Evolutionary conservation across 2,797 vertebrate genomes (phyloP), one percentile per base, ranked within the genome.

Genomic region (Rhabdophis nuchalis): DNA sequence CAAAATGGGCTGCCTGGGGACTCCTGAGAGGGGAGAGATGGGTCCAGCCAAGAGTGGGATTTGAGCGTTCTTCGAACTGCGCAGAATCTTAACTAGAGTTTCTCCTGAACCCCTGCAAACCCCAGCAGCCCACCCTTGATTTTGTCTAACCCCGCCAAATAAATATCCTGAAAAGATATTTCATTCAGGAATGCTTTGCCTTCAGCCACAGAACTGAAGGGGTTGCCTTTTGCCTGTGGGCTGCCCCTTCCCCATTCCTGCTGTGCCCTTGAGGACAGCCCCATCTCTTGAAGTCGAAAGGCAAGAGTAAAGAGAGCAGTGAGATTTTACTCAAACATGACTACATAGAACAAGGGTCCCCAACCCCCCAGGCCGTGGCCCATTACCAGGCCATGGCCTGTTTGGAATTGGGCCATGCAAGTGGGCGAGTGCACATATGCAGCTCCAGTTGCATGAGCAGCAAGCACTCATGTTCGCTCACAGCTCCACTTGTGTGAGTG

Each of bases 321-420:
- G 36, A 82, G 36, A 82, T 46, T 46, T 82, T 82, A 82, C 9
- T 82, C 9, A 46, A 12, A 46, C 1, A 46, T 82, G 36, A 25
- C 36, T 20, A 82, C 36, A 46, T 12, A 29, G 27, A 61, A 27
- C 60, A 61, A 27, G 0, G 3, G 11, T 61, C 60, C 60, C 1
- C 27, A 29, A 61, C 0, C 0, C 11, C 11, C 11, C 4, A 61
- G 27, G 27, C 27, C 0, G 1, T 29, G 11, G 27, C 27, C 1
- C 27, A 61, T 27, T 61, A 61, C 9, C 27, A 61, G 27, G 27
- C 60, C 60, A 1, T 0, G 27, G 60, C 60, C 60, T 61, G 60
- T 12, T 61, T 61, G 60, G 27, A 29, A 61, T 11, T 61, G 60
- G 27, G 4, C 60, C 60, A 61, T 1, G 60, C 27, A 61, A 61